Evolutionary conservation across 2,888 invertebrate species (phyloP).

Genomic region (Pollenia griseotomentosa): DNA sequence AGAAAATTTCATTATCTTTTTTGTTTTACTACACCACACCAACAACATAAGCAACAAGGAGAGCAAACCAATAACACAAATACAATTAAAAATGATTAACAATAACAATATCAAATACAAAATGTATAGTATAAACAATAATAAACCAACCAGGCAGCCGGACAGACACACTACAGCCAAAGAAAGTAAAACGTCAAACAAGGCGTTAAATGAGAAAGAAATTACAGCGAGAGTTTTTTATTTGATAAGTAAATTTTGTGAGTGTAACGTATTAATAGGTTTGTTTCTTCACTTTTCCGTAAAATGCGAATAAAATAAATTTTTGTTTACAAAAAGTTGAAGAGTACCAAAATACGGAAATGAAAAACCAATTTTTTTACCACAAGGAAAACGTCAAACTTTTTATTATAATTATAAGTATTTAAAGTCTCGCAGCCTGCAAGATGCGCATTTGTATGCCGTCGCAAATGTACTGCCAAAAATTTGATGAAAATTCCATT

Average conservation of each 20-base stretch:
- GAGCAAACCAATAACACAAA: slow-evolving; percentile 62
- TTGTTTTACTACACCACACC: slow-evolving; percentile 35
- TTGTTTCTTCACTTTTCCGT: no score
- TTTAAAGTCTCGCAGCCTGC: no score
- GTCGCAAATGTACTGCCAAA: no score
- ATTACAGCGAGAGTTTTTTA: slow-evolving; percentile 36
- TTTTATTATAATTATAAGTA: no score
- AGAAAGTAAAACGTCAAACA: slow-evolving; percentile 42
- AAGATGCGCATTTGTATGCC: no score
- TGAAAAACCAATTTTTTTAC: no score
- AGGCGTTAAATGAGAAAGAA: slow-evolving; percentile 52
- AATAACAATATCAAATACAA: slow-evolving; percentile 19
- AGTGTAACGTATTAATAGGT: slow-evolving; percentile 15
- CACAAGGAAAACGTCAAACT: no score
- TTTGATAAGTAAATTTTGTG: slow-evolving; percentile 33
- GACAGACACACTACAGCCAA: not conserved
- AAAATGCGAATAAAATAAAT: no score
- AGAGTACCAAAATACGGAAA: no score
- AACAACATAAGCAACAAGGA: slow-evolving; percentile 12
- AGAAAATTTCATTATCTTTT: slow-evolving; percentile 67
- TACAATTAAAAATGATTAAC: slow-evolving; percentile 45
- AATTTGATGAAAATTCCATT: no score
- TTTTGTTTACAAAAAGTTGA: no score
- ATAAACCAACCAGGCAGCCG: slow-evolving; percentile 20
- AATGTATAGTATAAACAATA: slow-evolving; percentile 50